Percentiles rank a stretch among this genome's conserved stretches.
Evolutionary conservation across 2,797 vertebrate species (phyloP).

Genomic region (Enteromius unitaeniatus): DNA sequence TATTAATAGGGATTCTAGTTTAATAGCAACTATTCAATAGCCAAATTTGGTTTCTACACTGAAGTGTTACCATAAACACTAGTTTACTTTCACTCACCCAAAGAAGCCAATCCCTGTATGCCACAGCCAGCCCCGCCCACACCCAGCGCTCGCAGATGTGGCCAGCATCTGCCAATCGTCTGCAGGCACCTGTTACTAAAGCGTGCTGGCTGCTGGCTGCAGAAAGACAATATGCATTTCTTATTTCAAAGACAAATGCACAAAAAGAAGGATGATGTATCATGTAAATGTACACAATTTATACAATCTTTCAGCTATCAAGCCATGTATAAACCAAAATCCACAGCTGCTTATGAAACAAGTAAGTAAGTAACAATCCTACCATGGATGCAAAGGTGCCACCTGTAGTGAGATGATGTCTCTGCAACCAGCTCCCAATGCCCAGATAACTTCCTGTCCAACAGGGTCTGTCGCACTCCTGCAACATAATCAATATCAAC

Average conservation of each 20-base stretch:
- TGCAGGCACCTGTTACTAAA: conserved; percentile 98
- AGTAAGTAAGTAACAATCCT: conserved; percentile 61
- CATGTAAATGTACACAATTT: neutral
- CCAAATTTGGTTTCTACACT: neutral
- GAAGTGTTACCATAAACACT: neutral
- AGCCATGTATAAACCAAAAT: neutral
- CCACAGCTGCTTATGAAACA: neutral
- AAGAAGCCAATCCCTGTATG: conserved; percentile 93
- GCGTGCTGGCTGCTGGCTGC: conserved; percentile 94
- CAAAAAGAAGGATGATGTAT: neutral
- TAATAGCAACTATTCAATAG: neutral
- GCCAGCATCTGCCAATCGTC: conserved; percentile 98
- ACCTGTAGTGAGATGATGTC: conserved; percentile 99
- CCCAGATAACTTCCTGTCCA: conserved; percentile 98
- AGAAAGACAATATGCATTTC: conserved; percentile 23
- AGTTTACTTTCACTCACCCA: conserved; percentile 78
- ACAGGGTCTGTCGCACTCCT: conserved; percentile 97
- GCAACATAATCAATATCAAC: conserved; percentile 41
- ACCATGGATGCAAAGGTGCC: conserved; percentile 97
- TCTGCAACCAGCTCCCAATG: conserved; percentile 95
- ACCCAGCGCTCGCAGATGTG: conserved; percentile 93
- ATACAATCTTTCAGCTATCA: too few species aligned
- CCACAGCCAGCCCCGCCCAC: conserved; percentile 96
- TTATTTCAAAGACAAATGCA: neutral
- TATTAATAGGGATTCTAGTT: neutral